Evolutionary conservation across 2,888 invertebrate genomes (phyloP).

Genomic region (Danaus chrysippus): DNA sequence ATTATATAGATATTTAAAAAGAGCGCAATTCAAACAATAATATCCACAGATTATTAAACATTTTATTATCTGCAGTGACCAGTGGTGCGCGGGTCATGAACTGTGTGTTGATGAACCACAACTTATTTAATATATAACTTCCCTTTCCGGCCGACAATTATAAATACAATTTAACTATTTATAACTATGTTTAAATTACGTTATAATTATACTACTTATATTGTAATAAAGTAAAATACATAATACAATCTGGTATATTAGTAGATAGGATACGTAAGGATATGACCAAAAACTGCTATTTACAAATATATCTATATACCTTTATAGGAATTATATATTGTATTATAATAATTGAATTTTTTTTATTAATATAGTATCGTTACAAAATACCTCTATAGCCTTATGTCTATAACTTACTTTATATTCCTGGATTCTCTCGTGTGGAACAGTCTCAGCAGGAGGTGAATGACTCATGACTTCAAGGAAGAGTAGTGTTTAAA

Average conservation of each 20-base stretch:
- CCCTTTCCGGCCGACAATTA: conserved; percentile 17
- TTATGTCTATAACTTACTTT: background rate
- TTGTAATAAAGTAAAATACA: too few relatives aligned
- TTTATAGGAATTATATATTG: too few relatives aligned
- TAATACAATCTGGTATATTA: too few relatives aligned
- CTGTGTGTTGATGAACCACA: conserved; percentile 25
- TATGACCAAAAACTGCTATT: too few relatives aligned
- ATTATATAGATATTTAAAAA: background rate
- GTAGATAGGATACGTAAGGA: too few relatives aligned
- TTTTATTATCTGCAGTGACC: background rate
- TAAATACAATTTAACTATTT: conserved; percentile 9
- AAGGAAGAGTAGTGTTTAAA: conserved; percentile 34
- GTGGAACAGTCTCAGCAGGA: conserved; percentile 7
- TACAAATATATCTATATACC: too few relatives aligned
- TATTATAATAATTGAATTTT: too few relatives aligned
- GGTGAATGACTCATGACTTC: conserved; percentile 37
- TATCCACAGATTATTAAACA: background rate
- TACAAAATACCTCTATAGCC: too few relatives aligned
- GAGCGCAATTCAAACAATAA: background rate
- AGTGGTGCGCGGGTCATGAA: conserved; percentile 9
- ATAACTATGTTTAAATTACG: background rate
- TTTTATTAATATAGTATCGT: too few relatives aligned
- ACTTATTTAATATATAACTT: conserved; percentile 24
- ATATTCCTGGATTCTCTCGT: background rate
- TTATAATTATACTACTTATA: background rate